Base-by-base conservation (phyloP, 2,113 vertebrate genomes). In the Indri indri region DNA sequence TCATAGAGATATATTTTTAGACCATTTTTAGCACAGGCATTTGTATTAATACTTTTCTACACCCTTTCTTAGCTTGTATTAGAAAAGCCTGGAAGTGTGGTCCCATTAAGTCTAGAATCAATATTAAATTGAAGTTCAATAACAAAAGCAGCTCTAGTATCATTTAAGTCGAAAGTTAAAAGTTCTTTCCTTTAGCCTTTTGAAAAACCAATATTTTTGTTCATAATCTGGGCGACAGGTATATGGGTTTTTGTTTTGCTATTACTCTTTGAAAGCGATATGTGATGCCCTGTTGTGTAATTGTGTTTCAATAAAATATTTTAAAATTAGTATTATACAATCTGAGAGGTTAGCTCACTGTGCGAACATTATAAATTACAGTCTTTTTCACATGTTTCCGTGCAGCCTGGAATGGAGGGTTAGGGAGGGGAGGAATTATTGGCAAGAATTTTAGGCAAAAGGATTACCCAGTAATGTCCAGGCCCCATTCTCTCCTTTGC, bases 21-120 rank as follows among this genome's bases (percentile, higher is more conserved):
- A n/a, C 8, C 27, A 37, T 66, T 82, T 79, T 91, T 52, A 73
- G 82, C 47, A 32, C 59, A 61, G 30, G 25, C 16, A 12, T 68
- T 95, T 92, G 25, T 94, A 88, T 85, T 40, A 52, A 22, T 68
- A 40, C 37, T 74, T 89, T 95, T n/a, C 17, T 71, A 47, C n/a
- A 45, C 54, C 37, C 40, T 92, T 74, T 91, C 37, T 93, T 47
- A 40, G 22, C 34, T 77, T 88, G 61, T 16, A 54, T 81, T 81
- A 85, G 32, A 89, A 91, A 88, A 81, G 40, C 34, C 57, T 91
- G 40, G 4, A 81, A 23, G 27, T 85, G 1, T 61, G 23, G 34
- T 50, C 17, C 47, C 54, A 34, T 11, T 87, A 50, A 37, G 47
- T 59, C 34, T 92, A 57, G 83, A 73, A n/a, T 92, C n/a, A 47